phyloP scores from a whole-genome alignment of 2,888 invertebrate species.

The Pterostichus niger region DNA sequence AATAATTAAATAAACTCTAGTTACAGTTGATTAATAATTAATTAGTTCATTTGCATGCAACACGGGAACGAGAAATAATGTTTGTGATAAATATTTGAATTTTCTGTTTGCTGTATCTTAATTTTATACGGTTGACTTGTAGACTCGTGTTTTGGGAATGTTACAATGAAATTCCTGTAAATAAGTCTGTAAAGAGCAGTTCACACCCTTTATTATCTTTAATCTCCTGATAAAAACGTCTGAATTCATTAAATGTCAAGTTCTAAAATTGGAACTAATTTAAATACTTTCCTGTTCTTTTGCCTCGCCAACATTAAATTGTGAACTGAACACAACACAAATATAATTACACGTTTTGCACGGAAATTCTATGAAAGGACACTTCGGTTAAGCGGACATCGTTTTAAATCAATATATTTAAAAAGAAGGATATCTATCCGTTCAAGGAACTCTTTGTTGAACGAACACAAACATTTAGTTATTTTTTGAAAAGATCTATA shows the following conservation, averaged over 20 bases:
- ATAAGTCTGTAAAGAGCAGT: slow-evolving; percentile 4
- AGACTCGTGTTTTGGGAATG: slow-evolving; percentile 26
- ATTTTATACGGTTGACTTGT: slow-evolving; percentile 19
- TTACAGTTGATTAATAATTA: slow-evolving; percentile 59
- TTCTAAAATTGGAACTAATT: slow-evolving; percentile 3
- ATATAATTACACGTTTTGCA: not conserved
- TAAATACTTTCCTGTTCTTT: not conserved
- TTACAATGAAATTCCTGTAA: slow-evolving; percentile 35
- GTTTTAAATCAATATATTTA: no score
- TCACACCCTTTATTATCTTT: slow-evolving; percentile 17
- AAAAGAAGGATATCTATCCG: no score
- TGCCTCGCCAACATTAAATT: no score
- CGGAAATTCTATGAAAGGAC: no score
- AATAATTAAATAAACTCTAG: slow-evolving; percentile 60
- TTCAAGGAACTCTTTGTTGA: no score
- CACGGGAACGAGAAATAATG: slow-evolving; percentile 36
- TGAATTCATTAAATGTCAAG: slow-evolving; percentile 11
- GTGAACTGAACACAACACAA: no score
- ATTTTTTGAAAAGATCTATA: no score
- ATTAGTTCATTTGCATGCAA: slow-evolving; percentile 59
- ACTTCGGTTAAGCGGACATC: no score
- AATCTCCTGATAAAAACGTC: slow-evolving; percentile 8
- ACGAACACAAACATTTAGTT: no score
- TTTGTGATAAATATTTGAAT: slow-evolving; percentile 57
- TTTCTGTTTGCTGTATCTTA: slow-evolving; percentile 43